A percentile compares a stretch with the other conserved stretches of the same genome.
These are phyloP conservation scores for Rhadina sibilatrix DNA, from an alignment of 2,113 vertebrate genomes.

Conservation along the genomic window DNA sequence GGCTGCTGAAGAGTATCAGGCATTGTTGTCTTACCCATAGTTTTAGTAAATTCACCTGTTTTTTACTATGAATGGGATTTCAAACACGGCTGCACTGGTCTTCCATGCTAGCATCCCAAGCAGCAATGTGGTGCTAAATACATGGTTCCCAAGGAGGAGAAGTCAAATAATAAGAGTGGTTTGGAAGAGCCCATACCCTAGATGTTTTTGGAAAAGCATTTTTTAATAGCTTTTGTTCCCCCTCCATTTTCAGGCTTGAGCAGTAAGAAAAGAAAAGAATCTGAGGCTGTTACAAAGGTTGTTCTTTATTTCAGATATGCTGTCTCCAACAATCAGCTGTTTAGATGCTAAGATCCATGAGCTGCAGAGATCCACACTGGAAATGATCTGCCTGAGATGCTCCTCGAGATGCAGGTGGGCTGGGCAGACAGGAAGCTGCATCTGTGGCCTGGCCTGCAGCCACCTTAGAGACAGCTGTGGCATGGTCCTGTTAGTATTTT, in stretches of 20 bases:
- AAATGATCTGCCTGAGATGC: background rate
- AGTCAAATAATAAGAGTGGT: fast-evolving
- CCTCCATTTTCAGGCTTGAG: background rate
- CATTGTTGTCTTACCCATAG: background rate
- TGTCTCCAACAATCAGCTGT: background rate
- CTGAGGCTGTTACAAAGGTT: background rate
- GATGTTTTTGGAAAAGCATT: background rate
- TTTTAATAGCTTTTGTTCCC: background rate
- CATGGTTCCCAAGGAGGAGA: background rate
- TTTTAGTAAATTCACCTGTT: background rate
- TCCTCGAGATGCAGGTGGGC: background rate
- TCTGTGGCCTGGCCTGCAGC: background rate
- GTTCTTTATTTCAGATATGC: background rate
- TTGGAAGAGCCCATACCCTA: background rate
- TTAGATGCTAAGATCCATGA: background rate
- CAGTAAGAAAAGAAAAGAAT: background rate
- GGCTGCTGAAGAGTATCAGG: background rate
- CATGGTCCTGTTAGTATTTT: background rate
- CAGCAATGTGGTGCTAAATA: background rate
- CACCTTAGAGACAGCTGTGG: background rate
- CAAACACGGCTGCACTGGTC: background rate
- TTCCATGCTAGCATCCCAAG: background rate
- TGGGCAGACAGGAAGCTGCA: background rate
- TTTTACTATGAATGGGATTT: background rate
- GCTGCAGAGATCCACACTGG: background rate